Base-by-base conservation (phyloP, 1,140 invertebrate species). In the Drosophila ercepeae region DNA sequence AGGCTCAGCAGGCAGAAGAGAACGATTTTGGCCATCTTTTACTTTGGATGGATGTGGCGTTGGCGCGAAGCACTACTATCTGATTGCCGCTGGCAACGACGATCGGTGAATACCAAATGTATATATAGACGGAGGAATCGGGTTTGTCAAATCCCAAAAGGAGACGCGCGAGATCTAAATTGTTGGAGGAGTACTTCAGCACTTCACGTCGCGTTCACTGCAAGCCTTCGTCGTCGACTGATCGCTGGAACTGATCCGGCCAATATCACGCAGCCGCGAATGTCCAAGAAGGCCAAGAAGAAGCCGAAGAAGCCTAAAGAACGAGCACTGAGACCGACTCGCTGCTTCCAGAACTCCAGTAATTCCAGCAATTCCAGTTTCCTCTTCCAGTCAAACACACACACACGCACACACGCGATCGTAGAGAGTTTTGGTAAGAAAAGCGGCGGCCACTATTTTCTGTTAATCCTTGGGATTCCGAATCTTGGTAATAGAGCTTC, bases 161-260 rank as follows among this genome's bases (percentile, higher is more conserved):
- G 16, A 48, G 50, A 73, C 71, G 63, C 61, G 69, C 68, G 55
- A 34, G 53, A 36, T 82, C 55, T 13, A 65, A 64, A 57, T 14
- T 39, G 42, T 63, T 50, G 46, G 49, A n/a, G n/a, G 53, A 52
- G 75, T 60, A 39, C 36, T 39, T 68, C 63, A 77, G 76, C 83
- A 90, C 88, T 79, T 77, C 81, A 68, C 78, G 83, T 67, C 88
- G 84, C 83, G 88, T 69, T 90, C 88, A 82, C 81, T 90, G 88
- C 89, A 83, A 90, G 75, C 71, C 82, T 79, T 88, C 68, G 82
- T 70, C 68, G 82, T 82, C 75, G 89, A 90, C 88, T 90, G 88
- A 90, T 70, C 69, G 69, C 68, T 58, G 49, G 49, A 71, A 39
- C 36, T 78, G 65, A 75, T 64, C 76, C 69, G 68, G 78, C 67